Conservation (phyloP, 2,888 invertebrate species). For the Anthophora plumipes region DNA sequence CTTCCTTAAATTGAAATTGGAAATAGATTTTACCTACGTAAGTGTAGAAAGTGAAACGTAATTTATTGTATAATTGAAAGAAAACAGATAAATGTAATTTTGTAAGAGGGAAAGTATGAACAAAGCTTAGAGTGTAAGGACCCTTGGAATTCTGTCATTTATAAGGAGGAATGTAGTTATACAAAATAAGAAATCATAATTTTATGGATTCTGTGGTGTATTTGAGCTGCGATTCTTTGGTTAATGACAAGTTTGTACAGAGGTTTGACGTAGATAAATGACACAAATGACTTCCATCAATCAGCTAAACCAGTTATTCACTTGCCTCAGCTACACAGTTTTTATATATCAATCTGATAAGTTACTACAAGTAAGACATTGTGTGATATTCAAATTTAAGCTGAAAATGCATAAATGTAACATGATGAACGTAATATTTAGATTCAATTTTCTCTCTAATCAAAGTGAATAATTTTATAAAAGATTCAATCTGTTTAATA, state of each 20-base stretch:
- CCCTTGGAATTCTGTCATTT: no score
- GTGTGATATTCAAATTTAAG: slow-evolving; percentile 7
- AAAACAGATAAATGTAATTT: no score
- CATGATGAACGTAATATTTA: neutral
- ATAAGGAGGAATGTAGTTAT: no score
- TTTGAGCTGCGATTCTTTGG: neutral
- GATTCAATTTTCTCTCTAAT: neutral
- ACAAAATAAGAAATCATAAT: no score
- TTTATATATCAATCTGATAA: neutral
- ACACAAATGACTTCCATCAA: neutral
- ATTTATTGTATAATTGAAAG: no score
- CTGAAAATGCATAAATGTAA: neutral
- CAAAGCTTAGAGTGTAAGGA: no score
- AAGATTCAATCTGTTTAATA: neutral
- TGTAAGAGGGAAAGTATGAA: no score
- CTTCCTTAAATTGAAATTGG: no score
- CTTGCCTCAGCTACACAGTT: neutral
- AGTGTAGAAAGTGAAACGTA: no score
- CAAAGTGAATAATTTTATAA: neutral
- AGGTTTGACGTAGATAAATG: neutral
- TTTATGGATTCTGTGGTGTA: no score
- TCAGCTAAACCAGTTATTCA: neutral
- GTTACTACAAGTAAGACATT: neutral
- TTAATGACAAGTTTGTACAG: neutral
- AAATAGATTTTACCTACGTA: no score